Percentiles rank a stretch among this genome's conserved stretches.
These are phyloP conservation scores for Conistra vaccinii DNA, from an alignment of 2,888 invertebrate species.

Conservation along the genomic window DNA sequence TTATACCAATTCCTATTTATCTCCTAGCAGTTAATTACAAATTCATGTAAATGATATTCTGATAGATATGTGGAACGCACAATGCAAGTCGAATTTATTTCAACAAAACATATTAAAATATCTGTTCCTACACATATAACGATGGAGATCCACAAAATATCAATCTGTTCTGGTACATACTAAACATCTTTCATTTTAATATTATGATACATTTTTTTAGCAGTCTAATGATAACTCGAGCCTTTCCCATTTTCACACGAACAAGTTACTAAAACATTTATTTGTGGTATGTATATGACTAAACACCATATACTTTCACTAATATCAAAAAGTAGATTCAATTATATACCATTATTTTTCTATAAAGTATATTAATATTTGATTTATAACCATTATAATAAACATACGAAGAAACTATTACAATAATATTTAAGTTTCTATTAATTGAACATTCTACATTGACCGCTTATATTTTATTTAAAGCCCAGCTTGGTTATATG, in stretches of 20 bases:
- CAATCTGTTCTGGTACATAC: constrained; percentile 30
- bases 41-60: constrained; percentile 60
- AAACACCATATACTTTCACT: constrained; percentile 19
- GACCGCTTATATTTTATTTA: constrained; percentile 67
- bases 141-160: constrained; percentile 35
- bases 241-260: constrained; percentile 37
- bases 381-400: constrained; percentile 34
- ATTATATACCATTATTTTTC: constrained; percentile 22
- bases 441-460: constrained; percentile 75
- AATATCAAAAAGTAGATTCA: constrained; percentile 26
- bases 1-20: constrained; percentile 60
- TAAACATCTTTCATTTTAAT: constrained; percentile 3
- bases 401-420: constrained; percentile 37
- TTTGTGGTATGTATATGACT: background rate
- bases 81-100: constrained; percentile 45
- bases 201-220: constrained; percentile 15
- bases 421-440: constrained; percentile 53
- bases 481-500: constrained; percentile 70
- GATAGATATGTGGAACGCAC: constrained; percentile 62
- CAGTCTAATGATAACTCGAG: constrained; percentile 16
- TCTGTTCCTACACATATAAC: constrained; percentile 39
- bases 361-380: constrained; percentile 39
- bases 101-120: constrained; percentile 29
- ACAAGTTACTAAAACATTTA: constrained; percentile 15
- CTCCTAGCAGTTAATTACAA: constrained; percentile 44